Conservation (phyloP, 2,888 invertebrate genomes). For the Drosophila aldrichi region DNA sequence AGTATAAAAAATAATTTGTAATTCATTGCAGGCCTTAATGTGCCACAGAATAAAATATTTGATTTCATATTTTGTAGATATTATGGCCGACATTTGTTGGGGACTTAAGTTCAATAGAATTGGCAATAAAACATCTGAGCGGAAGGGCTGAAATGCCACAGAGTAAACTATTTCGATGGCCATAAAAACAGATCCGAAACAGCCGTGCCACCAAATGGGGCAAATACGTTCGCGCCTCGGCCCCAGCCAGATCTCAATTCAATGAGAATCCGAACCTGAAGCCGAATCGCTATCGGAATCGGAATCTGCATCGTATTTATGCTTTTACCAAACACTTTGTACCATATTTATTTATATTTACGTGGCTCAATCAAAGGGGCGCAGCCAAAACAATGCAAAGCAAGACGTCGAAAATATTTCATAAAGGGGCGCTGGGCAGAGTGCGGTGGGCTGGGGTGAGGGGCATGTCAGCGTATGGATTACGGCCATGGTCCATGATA, state of each 20-base stretch:
- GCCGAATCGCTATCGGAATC: slow-evolving; percentile 8
- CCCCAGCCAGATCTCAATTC: not conserved
- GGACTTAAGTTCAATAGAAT: slow-evolving; percentile 68
- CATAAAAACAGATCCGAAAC: slow-evolving; percentile 55
- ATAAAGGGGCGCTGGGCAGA: not conserved
- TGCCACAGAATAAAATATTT: slow-evolving; percentile 17
- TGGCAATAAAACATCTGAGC: slow-evolving; percentile 63
- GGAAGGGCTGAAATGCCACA: slow-evolving; percentile 71
- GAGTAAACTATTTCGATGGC: slow-evolving; percentile 34
- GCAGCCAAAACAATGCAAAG: slow-evolving; percentile 54
- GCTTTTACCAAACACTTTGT: slow-evolving; percentile 71
- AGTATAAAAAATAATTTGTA: slow-evolving; percentile 18
- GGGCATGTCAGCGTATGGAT: slow-evolving; percentile 61
- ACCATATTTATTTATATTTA: slow-evolving; percentile 73
- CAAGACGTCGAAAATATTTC: slow-evolving; percentile 14
- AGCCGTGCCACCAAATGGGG: slow-evolving; percentile 21
- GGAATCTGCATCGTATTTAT: slow-evolving; percentile 52
- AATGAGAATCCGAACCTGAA: slow-evolving; percentile 16
- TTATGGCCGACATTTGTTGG: slow-evolving; percentile 48
- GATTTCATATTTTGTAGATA: not conserved
- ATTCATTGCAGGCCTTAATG: slow-evolving; percentile 39
- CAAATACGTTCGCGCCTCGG: slow-evolving; percentile 23
- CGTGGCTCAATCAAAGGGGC: slow-evolving; percentile 63
- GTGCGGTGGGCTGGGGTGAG: not conserved
- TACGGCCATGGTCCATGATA: slow-evolving; percentile 68